Conservation (phyloP, 2,797 vertebrate species). For the Anguilla anguilla region DNA sequence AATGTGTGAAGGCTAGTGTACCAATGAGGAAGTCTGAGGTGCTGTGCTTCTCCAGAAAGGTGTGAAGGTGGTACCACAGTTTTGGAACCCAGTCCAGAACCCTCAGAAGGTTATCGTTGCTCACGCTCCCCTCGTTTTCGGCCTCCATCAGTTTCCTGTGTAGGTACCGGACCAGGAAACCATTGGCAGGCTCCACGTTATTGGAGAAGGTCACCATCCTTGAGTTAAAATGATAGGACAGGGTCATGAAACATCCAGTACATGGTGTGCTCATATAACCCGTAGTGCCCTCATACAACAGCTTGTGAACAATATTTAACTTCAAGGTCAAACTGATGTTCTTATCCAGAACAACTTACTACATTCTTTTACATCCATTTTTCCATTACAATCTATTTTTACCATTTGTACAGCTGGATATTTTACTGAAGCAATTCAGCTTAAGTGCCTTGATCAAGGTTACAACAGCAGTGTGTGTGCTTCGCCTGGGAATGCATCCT, state of each 20-base stretch:
- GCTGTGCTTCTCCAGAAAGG: constrained; percentile 98
- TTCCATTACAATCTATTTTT: no score
- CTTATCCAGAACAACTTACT: no score
- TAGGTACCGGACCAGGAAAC: constrained; percentile 94
- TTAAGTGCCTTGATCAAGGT: no score
- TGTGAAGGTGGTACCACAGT: constrained; percentile 97
- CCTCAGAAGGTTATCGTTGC: constrained; percentile 87
- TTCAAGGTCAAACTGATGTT: background rate
- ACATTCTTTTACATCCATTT: no score
- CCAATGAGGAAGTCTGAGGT: constrained; percentile 98
- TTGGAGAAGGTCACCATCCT: constrained; percentile 99
- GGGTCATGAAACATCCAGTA: background rate
- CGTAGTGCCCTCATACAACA: background rate
- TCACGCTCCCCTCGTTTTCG: constrained; percentile 83
- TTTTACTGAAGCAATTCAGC: background rate
- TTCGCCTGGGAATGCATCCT: no score
- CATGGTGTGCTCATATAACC: background rate
- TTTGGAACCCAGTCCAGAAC: constrained; percentile 97
- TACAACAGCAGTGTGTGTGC: no score
- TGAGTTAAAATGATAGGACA: constrained; percentile 2
- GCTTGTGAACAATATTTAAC: background rate
- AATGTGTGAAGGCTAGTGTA: constrained; percentile 52
- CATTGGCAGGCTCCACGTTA: constrained; percentile 96
- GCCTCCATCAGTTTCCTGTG: constrained; percentile 95
- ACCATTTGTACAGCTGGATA: background rate